Evolutionary conservation across 2,113 vertebrate genomes (phyloP).

Genomic region (Strix aluco): DNA sequence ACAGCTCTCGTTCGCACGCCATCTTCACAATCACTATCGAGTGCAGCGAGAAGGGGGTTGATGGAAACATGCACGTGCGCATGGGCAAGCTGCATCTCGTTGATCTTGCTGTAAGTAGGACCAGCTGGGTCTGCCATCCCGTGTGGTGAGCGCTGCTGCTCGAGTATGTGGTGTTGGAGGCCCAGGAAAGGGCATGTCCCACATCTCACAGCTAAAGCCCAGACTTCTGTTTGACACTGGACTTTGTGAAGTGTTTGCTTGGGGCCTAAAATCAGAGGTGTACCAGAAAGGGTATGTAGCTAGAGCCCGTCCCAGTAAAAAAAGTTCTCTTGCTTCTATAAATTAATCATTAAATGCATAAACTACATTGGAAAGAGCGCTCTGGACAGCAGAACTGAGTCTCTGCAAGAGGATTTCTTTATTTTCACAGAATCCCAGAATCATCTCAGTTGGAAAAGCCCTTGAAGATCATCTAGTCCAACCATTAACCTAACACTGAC

Average conservation of each 20-base stretch:
- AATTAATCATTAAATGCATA: not conserved
- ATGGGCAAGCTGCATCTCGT: constrained; percentile 98
- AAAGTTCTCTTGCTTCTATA: not conserved
- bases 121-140: rapidly evolving
- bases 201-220: not conserved
- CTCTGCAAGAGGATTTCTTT: not conserved
- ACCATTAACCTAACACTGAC: too few species aligned
- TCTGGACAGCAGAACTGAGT: not conserved
- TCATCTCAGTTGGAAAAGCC: too few species aligned
- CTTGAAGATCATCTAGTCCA: too few species aligned
- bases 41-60: constrained; percentile 95
- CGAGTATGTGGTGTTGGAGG: rapidly evolving
- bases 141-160: not conserved
- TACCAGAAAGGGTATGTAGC: not conserved
- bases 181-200: too few species aligned
- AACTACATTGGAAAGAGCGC: not conserved
- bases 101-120: constrained; percentile 89
- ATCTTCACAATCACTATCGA: constrained; percentile 99
- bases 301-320: not conserved
- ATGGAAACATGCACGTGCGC: constrained; percentile 94
- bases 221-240: not conserved
- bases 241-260: not conserved
- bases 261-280: not conserved
- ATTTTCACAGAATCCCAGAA: too few species aligned
- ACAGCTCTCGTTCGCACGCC: constrained; percentile 96